Evolutionary conservation across 2,113 vertebrate species (phyloP).

Genomic region (Bubalus kerabau): DNA sequence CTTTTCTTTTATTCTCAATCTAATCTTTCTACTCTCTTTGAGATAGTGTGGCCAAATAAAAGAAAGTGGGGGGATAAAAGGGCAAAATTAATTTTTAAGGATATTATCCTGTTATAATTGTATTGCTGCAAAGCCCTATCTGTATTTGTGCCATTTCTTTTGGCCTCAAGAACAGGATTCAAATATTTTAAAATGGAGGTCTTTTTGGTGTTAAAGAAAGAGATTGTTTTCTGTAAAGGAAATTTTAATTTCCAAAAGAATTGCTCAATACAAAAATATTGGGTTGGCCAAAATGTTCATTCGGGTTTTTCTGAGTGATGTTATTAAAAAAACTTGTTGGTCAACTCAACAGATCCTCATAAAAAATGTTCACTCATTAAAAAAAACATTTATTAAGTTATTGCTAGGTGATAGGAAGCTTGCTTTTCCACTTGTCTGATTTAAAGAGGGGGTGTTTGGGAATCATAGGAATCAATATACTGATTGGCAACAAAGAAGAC

Average conservation of each 20-base stretch:
- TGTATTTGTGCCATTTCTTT: background rate
- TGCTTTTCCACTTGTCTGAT: background rate
- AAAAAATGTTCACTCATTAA: background rate
- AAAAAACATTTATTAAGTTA: background rate
- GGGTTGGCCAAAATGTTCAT: no score
- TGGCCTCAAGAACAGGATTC: background rate
- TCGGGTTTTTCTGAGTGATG: no score
- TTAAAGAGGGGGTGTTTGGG: background rate
- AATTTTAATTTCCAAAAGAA: conserved; percentile 25
- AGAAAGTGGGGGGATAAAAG: background rate
- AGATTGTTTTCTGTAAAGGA: background rate
- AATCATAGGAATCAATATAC: background rate
- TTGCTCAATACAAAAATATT: background rate
- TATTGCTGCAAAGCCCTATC: background rate
- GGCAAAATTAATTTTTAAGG: conserved; percentile 16
- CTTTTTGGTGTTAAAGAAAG: background rate
- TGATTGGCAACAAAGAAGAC: background rate
- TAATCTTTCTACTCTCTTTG: background rate
- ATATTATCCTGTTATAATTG: background rate
- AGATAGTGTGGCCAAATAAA: background rate
- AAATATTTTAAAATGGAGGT: background rate
- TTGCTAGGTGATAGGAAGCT: background rate
- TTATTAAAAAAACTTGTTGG: no score
- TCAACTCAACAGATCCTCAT: background rate
- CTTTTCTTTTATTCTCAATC: background rate